A percentile compares a stretch with the other conserved stretches of the same genome.
phyloP scores from a whole-genome alignment of 2,113 vertebrate genomes.

The Oncorhynchus nerka region DNA sequence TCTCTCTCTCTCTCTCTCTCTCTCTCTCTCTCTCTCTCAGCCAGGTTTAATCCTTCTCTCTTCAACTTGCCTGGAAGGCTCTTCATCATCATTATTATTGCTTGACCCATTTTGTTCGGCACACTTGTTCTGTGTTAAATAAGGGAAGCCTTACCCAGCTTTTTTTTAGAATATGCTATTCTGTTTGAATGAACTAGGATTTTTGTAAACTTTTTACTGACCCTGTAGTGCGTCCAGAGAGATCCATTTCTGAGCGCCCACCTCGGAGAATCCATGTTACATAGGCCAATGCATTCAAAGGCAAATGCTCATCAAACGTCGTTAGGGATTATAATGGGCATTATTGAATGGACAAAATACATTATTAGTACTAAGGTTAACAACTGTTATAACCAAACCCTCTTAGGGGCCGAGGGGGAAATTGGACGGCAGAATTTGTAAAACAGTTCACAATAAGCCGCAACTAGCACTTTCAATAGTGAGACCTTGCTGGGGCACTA shows the following conservation, averaged over 20 bases:
- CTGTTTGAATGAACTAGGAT: constrained; percentile 4
- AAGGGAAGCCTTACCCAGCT: not conserved
- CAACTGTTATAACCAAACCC: constrained; percentile 13
- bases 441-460: constrained; percentile 42
- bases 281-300: constrained; percentile 32
- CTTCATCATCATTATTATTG: constrained; percentile 28
- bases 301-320: constrained; percentile 48
- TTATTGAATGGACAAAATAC: constrained; percentile 49
- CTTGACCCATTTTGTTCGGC: constrained; percentile 47
- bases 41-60: not conserved
- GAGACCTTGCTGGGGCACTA: too few relatives aligned
- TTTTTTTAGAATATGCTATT: not conserved
- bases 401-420: constrained; percentile 32
- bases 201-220: constrained; percentile 4
- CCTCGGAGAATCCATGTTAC: constrained; percentile 27
- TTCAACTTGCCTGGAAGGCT: constrained; percentile 2
- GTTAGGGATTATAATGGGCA: constrained; percentile 27
- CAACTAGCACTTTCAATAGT: not conserved
- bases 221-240: not conserved
- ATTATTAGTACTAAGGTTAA: constrained; percentile 43
- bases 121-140: constrained; percentile 22
- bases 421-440: constrained; percentile 36
- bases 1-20: constrained; percentile 12
- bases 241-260: not conserved
- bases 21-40: constrained; percentile 2